Conservation (phyloP, 2,888 invertebrate genomes). For the Synanthedon myopaeformis region DNA sequence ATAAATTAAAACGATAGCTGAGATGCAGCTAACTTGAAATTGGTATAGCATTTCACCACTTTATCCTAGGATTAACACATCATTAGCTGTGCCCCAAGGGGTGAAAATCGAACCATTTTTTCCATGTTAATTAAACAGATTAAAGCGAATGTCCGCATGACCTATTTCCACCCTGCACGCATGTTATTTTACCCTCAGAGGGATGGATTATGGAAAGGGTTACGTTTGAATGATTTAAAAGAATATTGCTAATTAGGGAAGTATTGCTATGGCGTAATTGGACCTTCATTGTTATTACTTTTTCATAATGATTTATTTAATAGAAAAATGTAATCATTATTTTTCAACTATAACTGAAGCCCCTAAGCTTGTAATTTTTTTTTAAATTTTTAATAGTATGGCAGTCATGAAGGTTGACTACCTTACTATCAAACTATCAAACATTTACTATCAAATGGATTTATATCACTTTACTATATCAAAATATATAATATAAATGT, state of each 20-base stretch:
- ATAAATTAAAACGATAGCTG: no score
- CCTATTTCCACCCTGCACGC: conserved; percentile 54
- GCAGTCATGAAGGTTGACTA: no score
- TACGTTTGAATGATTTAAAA: conserved; percentile 47
- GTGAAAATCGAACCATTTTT: conserved; percentile 54
- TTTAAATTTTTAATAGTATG: no score
- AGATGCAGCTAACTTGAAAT: neutral
- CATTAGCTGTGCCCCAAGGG: conserved; percentile 43
- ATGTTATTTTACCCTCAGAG: conserved; percentile 31
- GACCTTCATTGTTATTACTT: conserved; percentile 13
- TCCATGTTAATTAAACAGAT: conserved; percentile 65
- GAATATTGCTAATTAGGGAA: conserved; percentile 54
- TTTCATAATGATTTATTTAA: no score
- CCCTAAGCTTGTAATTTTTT: no score
- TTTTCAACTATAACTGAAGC: no score
- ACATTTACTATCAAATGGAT: no score
- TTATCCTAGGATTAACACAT: conserved; percentile 42
- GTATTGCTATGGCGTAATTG: conserved; percentile 46
- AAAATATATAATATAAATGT: no score
- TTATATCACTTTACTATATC: no score
- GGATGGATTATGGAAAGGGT: conserved; percentile 10
- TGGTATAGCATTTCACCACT: neutral
- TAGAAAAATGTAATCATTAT: no score
- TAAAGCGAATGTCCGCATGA: conserved; percentile 50
- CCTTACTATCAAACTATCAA: no score